Conservation (phyloP, 2,113 vertebrate species). For the Tonatia bakeri region DNA sequence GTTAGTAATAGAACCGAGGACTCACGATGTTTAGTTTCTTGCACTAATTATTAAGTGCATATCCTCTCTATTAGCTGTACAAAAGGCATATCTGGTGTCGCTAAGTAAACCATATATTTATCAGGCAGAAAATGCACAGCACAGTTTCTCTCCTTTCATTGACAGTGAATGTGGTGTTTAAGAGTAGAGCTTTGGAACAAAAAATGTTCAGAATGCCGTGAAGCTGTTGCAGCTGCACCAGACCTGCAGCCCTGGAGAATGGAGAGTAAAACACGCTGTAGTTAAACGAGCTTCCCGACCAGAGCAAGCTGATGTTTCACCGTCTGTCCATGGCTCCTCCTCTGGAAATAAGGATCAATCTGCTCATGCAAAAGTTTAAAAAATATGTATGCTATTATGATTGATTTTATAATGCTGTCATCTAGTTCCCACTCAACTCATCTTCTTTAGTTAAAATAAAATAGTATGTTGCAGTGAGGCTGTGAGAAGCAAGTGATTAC, state of each 20-base stretch:
- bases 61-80: background rate
- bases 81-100: background rate
- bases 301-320: background rate
- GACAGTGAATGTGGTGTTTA: conserved; percentile 54
- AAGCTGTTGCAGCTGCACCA: background rate
- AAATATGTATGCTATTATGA: background rate
- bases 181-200: conserved; percentile 50
- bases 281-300: background rate
- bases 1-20: background rate
- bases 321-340: background rate
- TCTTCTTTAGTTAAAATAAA: conserved; percentile 56
- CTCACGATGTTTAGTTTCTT: background rate
- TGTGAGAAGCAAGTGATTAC: conserved; percentile 73
- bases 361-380: background rate
- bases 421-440: background rate
- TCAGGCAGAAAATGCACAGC: background rate
- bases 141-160: background rate
- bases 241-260: background rate
- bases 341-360: background rate
- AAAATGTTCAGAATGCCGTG: conserved; percentile 47
- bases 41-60: conserved; percentile 1
- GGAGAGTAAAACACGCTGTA: background rate
- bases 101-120: conserved; percentile 28
- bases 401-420: background rate
- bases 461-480: background rate